Percentiles rank a stretch among this genome's conserved stretches.
Conservation (phyloP, 2,113 vertebrate species). For the Elanus axillaris region DNA sequence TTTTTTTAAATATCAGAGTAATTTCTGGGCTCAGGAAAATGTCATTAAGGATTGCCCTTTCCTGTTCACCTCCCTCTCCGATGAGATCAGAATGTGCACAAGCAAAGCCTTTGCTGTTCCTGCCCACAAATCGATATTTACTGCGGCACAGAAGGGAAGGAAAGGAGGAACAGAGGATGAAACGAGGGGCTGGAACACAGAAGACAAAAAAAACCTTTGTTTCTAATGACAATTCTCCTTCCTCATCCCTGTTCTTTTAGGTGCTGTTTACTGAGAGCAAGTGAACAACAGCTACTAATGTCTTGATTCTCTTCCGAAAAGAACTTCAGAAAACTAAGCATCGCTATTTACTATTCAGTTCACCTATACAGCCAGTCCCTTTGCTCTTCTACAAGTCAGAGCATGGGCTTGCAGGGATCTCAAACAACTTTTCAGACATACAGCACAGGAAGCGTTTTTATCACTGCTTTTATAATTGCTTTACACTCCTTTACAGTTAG, state of each 20-base stretch:
- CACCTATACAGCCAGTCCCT: background rate
- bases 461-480: background rate
- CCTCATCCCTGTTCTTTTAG: background rate
- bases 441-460: background rate
- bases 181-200: background rate
- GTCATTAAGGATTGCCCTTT: background rate
- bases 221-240: background rate
- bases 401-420: background rate
- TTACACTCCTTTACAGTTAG: background rate
- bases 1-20: background rate
- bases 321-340: background rate
- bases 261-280: background rate
- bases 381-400: background rate
- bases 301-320: background rate
- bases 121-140: constrained; percentile 20
- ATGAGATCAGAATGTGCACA: background rate
- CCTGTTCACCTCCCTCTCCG: background rate
- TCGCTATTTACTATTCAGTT: background rate
- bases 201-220: fast-evolving
- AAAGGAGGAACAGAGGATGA: background rate
- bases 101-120: background rate
- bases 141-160: background rate
- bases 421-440: background rate
- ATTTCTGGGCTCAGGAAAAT: background rate
- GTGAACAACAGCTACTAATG: background rate